These are phyloP conservation scores for Cryptoprocta ferox DNA, from an alignment of 2,797 vertebrate genomes.

Conservation along the genomic window DNA sequence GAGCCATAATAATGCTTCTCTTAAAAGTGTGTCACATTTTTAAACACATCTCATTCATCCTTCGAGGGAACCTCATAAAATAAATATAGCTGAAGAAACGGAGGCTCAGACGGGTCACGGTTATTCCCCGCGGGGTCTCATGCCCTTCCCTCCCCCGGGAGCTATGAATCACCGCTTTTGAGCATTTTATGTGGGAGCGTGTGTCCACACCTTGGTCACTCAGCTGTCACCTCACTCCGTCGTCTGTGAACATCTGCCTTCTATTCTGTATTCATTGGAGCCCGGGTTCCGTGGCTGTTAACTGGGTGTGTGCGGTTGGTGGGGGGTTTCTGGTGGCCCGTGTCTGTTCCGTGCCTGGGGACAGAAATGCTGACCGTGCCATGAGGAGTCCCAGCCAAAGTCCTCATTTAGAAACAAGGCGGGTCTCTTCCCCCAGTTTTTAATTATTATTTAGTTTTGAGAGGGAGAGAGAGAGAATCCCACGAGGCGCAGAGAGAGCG, in stretches of 20 bases:
- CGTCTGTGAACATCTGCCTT: background rate
- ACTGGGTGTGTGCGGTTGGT: background rate
- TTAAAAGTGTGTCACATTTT: background rate
- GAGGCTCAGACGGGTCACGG: background rate
- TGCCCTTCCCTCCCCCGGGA: background rate
- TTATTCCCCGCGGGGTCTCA: background rate
- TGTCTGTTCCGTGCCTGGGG: background rate
- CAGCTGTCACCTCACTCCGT: background rate
- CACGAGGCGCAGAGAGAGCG: no score
- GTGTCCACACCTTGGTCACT: background rate
- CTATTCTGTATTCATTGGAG: background rate
- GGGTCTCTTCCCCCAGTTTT: background rate
- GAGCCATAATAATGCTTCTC: background rate
- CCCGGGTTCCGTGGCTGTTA: background rate
- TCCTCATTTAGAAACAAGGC: background rate
- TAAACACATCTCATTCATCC: background rate
- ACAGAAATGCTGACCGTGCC: background rate
- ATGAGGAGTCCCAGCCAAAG: background rate
- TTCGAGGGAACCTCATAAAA: background rate
- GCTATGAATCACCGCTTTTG: background rate
- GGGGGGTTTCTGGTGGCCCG: background rate
- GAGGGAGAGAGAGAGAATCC: no score
- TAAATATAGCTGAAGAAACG: background rate
- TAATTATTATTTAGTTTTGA: no score
- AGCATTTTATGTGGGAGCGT: accelerated